phyloP scores from a whole-genome alignment of 2,797 vertebrate species.

The Eospalax fontanierii region DNA sequence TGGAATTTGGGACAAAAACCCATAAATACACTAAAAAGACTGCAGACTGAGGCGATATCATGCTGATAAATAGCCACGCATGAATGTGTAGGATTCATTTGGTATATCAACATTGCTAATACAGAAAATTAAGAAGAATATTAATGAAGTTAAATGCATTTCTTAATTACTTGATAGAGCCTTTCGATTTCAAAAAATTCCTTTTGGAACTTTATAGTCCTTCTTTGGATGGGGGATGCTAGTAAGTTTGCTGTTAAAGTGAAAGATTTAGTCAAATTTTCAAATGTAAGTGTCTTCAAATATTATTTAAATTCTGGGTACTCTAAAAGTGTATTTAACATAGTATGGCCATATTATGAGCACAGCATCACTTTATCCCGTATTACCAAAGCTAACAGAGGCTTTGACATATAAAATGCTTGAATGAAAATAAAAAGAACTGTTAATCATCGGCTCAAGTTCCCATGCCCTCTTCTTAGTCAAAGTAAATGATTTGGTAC shows the following conservation, averaged over 20 bases:
- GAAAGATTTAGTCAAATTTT: neutral
- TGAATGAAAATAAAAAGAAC: neutral
- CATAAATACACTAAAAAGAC: neutral
- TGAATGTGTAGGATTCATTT: neutral
- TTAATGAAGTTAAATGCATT: neutral
- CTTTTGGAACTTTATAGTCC: neutral
- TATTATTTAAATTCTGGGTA: neutral
- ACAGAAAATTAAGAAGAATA: neutral
- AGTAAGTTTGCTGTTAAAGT: neutral
- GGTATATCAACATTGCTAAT: neutral
- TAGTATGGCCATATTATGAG: neutral
- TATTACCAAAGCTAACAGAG: neutral
- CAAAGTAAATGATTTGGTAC: neutral
- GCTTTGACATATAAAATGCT: neutral
- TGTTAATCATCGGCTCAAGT: neutral
- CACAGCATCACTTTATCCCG: neutral
- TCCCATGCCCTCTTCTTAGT: neutral
- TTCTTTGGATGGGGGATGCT: neutral
- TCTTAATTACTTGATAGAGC: neutral
- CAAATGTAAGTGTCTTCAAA: neutral
- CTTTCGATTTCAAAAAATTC: neutral
- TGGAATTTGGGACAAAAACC: neutral
- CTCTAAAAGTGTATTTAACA: neutral
- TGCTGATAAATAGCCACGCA: neutral
- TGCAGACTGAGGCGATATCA: neutral